Conservation (phyloP, 2,797 vertebrate species). For the Craterocephalus amniculus region DNA sequence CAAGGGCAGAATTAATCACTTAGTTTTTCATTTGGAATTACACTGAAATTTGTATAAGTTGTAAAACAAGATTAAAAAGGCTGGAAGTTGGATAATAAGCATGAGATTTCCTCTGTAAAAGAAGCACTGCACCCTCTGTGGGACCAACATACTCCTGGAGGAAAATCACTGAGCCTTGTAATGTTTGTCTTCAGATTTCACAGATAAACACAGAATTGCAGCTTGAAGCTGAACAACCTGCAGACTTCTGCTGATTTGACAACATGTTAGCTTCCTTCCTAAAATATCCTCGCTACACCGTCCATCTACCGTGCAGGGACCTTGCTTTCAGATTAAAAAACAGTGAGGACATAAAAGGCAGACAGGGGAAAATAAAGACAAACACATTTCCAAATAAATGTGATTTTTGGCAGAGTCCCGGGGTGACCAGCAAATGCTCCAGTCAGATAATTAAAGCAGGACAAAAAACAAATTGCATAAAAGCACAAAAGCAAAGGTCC, state of each 20-base stretch:
- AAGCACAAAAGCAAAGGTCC: background rate
- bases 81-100: conserved; percentile 25
- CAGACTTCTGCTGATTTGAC: conserved; percentile 4
- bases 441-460: background rate
- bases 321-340: background rate
- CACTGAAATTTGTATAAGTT: conserved; percentile 31
- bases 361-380: background rate
- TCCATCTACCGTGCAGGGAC: background rate
- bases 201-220: conserved; percentile 14
- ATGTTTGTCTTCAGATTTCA: conserved; percentile 44
- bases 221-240: conserved; percentile 14
- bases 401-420: background rate
- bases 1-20: conserved; percentile 9
- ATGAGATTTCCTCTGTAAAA: conserved; percentile 50
- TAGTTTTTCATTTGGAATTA: conserved; percentile 28
- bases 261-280: background rate
- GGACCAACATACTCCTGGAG: conserved; percentile 32
- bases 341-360: no score
- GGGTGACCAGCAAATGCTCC: background rate
- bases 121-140: conserved; percentile 34
- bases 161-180: conserved; percentile 39
- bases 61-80: conserved; percentile 42
- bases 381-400: background rate
- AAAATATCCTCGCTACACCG: background rate
- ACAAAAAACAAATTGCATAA: background rate